Percentiles rank a stretch among this genome's conserved stretches.
Conservation (phyloP, 2,888 invertebrate species). For the Liposcelis brunnea region DNA sequence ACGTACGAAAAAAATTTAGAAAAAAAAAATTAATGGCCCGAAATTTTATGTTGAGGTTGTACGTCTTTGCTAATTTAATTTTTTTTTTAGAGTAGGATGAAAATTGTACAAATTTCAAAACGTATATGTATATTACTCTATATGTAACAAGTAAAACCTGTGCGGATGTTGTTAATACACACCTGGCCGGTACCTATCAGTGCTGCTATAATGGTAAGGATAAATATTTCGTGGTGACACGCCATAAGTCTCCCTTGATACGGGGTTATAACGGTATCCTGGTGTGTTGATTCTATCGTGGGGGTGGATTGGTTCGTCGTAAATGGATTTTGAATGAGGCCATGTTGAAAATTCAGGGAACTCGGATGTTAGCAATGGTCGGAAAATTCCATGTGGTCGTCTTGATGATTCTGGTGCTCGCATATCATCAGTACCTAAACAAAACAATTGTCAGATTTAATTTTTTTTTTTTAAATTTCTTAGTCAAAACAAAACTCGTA, state of each 20-base stretch:
- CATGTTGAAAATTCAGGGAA: slow-evolving; percentile 56
- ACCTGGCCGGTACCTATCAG: slow-evolving; percentile 52
- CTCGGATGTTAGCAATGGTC: slow-evolving; percentile 45
- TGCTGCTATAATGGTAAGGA: slow-evolving; percentile 53
- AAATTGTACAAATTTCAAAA: no score
- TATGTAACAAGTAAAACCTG: background rate
- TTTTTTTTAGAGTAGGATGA: no score
- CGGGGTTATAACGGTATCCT: slow-evolving; percentile 80
- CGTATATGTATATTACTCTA: slow-evolving; percentile 4
- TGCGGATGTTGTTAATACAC: slow-evolving; percentile 33
- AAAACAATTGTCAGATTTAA: background rate
- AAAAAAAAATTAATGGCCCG: no score
- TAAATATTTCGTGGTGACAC: slow-evolving; percentile 78
- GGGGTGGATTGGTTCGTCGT: slow-evolving; percentile 63
- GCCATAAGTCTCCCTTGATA: slow-evolving; percentile 78
- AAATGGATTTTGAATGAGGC: slow-evolving; percentile 72
- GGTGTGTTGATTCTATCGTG: slow-evolving; percentile 71
- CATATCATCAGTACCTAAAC: slow-evolving; percentile 74
- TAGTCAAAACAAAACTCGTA: background rate
- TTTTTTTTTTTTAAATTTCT: background rate
- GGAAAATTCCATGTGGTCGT: slow-evolving; percentile 46
- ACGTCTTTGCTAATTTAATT: no score
- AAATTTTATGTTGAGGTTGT: no score
- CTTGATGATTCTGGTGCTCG: slow-evolving; percentile 55
- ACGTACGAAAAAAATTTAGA: no score